Base-by-base conservation (phyloP, 2,888 invertebrate genomes). In the Argyresthia goedartella region DNA sequence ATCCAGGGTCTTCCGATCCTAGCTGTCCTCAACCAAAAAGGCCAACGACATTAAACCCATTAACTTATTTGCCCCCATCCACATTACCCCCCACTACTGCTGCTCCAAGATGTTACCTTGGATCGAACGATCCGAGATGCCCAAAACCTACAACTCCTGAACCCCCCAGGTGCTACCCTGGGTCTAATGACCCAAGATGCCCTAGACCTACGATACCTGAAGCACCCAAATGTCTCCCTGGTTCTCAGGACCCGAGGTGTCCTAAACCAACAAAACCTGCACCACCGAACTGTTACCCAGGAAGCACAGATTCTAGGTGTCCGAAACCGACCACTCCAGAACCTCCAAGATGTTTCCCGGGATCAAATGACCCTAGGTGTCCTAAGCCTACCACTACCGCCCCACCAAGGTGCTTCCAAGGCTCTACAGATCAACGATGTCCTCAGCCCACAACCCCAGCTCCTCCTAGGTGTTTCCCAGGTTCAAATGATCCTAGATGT, bases 121-220 rank as follows among this genome's bases (percentile, higher is more conserved):
- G 74, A 10, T 34, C 62, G 57, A 72, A 56, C 44, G 69, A 56
- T 57, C 59, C 62, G 15, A 44, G 62, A 48, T 62, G 61, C 47
- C 61, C 61, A 0, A 52, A 52, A 41, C 56, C 56, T n/a, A 51
- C 56, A 49, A 66, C 66, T 4, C 64, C 70, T 1, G 60, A 51
- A 1, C 62, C 69, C 8, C 66, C 68, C 1, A 59, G 73, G 74
- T 13, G 73, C 73, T 53, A 70, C 69, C 8, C 65, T 61, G 0
- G 71, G 34, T 59, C 62, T 4, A 54, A 49, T 14, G 56, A 59
- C 50, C 56, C 57, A 8, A 39, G 57, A 34, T 60, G 57, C 54
- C 59, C 67, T 7, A 55, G 57, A 51, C 55, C 55, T 4, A 56
- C 54, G 0, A 54, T 52, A 15, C 56, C 65, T 6, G 57, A 52